Percentiles rank a stretch among this genome's conserved stretches.
These are phyloP conservation scores for Gasteruption jaculator DNA, from an alignment of 2,888 invertebrate genomes.

Conservation along the genomic window DNA sequence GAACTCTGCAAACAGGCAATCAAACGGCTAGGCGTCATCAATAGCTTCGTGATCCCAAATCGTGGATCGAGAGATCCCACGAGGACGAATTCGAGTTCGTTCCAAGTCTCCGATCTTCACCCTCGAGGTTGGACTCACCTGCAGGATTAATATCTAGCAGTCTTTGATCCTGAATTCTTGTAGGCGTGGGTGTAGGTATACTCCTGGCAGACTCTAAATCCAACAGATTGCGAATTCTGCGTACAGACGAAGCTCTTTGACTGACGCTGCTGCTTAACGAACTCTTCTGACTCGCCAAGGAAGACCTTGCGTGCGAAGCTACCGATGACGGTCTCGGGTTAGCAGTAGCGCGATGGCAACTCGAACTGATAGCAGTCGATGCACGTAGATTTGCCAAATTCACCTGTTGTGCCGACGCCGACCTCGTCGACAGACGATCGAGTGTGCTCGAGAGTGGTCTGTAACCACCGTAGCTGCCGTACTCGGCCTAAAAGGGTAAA, in stretches of 20 bases:
- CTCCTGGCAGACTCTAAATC: constrained; percentile 61
- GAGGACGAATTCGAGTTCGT: no score
- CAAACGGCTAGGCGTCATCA: no score
- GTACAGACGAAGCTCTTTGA: constrained; percentile 61
- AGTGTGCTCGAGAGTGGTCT: constrained; percentile 66
- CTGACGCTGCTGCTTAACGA: constrained; percentile 31
- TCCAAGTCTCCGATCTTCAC: no score
- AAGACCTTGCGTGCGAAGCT: constrained; percentile 42
- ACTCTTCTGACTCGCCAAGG: constrained; percentile 41
- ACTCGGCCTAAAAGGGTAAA: constrained; percentile 33
- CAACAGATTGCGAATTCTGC: constrained; percentile 75
- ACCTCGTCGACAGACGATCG: constrained; percentile 62
- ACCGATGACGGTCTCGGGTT: constrained; percentile 45
- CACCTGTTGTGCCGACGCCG: constrained; percentile 63
- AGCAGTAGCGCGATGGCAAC: constrained; percentile 41
- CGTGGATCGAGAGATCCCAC: no score
- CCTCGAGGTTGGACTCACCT: constrained; percentile 57
- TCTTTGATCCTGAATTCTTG: constrained; percentile 62
- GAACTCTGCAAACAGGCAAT: constrained; percentile 67
- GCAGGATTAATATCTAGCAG: constrained; percentile 87
- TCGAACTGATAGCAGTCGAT: constrained; percentile 48
- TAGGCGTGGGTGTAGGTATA: constrained; percentile 74
- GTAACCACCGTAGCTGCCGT: constrained; percentile 60
- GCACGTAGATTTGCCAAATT: constrained; percentile 48
- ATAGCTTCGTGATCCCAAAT: no score